phyloP scores from a whole-genome alignment of 2,113 vertebrate genomes.

The Petrocephalus zakoni region DNA sequence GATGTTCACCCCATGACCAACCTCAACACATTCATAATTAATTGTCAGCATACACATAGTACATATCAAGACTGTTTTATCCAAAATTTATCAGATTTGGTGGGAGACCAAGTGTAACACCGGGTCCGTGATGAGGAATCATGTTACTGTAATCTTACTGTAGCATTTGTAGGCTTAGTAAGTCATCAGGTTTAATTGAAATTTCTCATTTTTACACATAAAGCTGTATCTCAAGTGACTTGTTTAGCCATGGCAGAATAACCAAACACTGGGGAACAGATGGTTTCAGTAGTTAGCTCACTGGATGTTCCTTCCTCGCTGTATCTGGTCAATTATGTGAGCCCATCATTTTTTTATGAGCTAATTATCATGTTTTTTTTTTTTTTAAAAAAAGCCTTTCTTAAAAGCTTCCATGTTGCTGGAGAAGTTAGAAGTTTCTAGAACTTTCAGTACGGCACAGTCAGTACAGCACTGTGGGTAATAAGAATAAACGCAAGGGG shows the following conservation, averaged over 20 bases:
- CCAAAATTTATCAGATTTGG: neutral
- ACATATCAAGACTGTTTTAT: neutral
- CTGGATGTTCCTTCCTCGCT: constrained; percentile 31
- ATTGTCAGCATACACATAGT: neutral
- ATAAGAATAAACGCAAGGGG: neutral
- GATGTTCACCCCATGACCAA: neutral
- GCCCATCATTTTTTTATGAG: constrained; percentile 47
- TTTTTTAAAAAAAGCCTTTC: constrained; percentile 29
- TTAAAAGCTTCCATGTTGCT: neutral
- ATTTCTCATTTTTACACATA: neutral
- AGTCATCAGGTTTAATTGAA: constrained; percentile 6
- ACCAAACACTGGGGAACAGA: constrained; percentile 52
- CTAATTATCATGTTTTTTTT: constrained; percentile 49
- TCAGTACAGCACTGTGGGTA: constrained; percentile 1
- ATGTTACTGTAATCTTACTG: neutral
- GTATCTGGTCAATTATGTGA: constrained; percentile 21
- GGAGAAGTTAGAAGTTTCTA: neutral
- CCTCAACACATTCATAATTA: neutral
- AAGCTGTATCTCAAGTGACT: constrained; percentile 33
- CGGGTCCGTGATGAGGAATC: neutral
- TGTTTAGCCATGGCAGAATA: constrained; percentile 31
- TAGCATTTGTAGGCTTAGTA: constrained; percentile 13
- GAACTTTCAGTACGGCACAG: neutral
- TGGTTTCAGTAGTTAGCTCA: constrained; percentile 49
- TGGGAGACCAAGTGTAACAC: neutral